Percentiles rank a stretch among this genome's conserved stretches.
These are phyloP conservation scores for Drosophila falleni DNA, from an alignment of 2,888 invertebrate species.

Conservation along the genomic window DNA sequence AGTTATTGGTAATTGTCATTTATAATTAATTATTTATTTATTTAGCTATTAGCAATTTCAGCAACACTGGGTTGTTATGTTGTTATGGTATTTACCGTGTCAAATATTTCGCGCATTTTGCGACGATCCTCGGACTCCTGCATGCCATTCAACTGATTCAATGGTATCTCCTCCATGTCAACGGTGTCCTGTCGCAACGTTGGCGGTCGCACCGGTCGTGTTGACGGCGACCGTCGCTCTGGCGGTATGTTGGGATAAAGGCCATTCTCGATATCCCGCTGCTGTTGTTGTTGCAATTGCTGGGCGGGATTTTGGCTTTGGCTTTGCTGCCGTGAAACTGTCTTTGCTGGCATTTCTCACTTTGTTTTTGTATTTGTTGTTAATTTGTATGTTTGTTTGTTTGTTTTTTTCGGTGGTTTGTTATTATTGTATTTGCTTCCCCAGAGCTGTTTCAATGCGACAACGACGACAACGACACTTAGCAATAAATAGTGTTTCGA, in stretches of 20 bases:
- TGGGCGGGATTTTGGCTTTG: slow-evolving; percentile 74
- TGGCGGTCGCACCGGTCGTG: slow-evolving; percentile 65
- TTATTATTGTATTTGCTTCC: background rate
- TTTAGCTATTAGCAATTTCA: no score
- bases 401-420: slow-evolving; percentile 5
- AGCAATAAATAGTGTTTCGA: slow-evolving; percentile 47
- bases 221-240: slow-evolving; percentile 61
- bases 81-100: slow-evolving; percentile 78
- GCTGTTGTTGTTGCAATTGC: slow-evolving; percentile 73
- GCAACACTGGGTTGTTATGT: background rate
- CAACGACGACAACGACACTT: slow-evolving; percentile 30
- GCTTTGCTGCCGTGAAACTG: slow-evolving; percentile 64
- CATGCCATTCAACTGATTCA: slow-evolving; percentile 67
- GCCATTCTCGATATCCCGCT: slow-evolving; percentile 78
- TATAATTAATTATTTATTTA: no score
- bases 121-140: slow-evolving; percentile 79
- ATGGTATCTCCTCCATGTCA: slow-evolving; percentile 82
- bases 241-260: slow-evolving; percentile 78
- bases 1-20: no score
- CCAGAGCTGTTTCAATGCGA: no score
- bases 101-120: slow-evolving; percentile 78
- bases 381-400: background rate
- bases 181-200: slow-evolving; percentile 81
- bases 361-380: slow-evolving; percentile 3
- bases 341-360: slow-evolving; percentile 67